Conservation (phyloP, 2,888 invertebrate genomes). For the Polylopha cassiicola region DNA sequence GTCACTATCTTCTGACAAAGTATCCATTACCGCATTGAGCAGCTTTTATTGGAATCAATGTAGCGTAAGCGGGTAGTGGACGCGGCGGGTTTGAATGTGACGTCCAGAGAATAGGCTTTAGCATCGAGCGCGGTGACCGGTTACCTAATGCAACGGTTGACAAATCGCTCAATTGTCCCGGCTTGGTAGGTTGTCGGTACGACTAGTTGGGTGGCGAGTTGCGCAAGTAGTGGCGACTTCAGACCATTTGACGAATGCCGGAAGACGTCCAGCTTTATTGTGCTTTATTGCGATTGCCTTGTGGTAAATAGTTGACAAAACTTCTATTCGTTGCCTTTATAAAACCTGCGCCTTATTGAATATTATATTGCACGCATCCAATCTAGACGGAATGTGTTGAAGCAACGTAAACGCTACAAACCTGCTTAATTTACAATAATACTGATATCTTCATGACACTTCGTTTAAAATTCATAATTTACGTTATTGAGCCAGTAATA, state of each 20-base stretch:
- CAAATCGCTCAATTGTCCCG: slow-evolving; percentile 74
- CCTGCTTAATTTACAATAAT: slow-evolving; percentile 1
- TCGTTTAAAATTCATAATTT: slow-evolving; percentile 17
- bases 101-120: slow-evolving; percentile 42
- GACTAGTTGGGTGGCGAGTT: slow-evolving; percentile 63
- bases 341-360: slow-evolving; percentile 18
- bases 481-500: slow-evolving; percentile 18
- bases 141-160: slow-evolving; percentile 67
- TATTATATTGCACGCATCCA: slow-evolving; percentile 6
- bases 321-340: slow-evolving; percentile 40
- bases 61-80: slow-evolving; percentile 50
- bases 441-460: slow-evolving; percentile 12
- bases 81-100: slow-evolving; percentile 33
- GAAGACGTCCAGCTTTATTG: slow-evolving; percentile 65
- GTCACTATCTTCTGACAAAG: slow-evolving; percentile 54
- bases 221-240: slow-evolving; percentile 52
- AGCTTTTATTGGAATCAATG: slow-evolving; percentile 47
- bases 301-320: slow-evolving; percentile 49
- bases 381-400: slow-evolving; percentile 5
- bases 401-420: not conserved
- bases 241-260: slow-evolving; percentile 62
- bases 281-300: slow-evolving; percentile 62
- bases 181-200: slow-evolving; percentile 48
- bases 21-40: slow-evolving; percentile 58
- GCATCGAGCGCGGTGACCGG: slow-evolving; percentile 51